phyloP scores from a whole-genome alignment of 1,140 invertebrate species.

The Penaeus indicus region DNA sequence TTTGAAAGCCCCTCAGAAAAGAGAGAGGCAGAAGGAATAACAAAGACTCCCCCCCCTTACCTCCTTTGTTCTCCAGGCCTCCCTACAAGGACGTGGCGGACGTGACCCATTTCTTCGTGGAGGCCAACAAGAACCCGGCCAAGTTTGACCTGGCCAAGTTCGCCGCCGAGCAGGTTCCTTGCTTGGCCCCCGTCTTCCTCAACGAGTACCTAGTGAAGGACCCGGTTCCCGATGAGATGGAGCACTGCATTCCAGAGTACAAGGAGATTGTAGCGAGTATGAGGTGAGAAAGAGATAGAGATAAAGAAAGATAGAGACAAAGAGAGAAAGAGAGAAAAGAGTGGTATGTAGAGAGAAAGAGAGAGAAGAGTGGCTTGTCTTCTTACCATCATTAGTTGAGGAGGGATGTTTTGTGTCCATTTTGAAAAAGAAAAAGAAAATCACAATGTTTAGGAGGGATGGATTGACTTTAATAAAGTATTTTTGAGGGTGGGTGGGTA shows the following conservation, averaged over 20 bases:
- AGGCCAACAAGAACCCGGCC: slow-evolving; percentile 72
- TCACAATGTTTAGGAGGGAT: too few species aligned
- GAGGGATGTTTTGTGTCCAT: too few species aligned
- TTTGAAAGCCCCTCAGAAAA: neutral
- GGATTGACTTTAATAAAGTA: too few species aligned
- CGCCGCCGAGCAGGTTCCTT: slow-evolving; percentile 72
- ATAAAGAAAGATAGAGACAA: too few species aligned
- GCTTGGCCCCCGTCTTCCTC: slow-evolving; percentile 75
- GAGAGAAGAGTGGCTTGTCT: too few species aligned
- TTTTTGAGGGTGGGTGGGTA: too few species aligned
- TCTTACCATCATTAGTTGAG: too few species aligned
- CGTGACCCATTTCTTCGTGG: slow-evolving; percentile 75
- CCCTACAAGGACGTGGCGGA: slow-evolving; percentile 67
- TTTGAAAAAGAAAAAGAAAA: too few species aligned
- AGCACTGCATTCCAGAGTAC: slow-evolving; percentile 46
- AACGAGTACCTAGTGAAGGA: slow-evolving; percentile 73
- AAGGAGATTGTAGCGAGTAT: slow-evolving; percentile 44
- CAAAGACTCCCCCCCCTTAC: slow-evolving; percentile 1
- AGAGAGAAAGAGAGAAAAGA: too few species aligned
- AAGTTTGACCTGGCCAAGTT: slow-evolving; percentile 73
- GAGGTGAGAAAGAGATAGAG: slow-evolving; percentile 21
- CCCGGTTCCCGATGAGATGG: slow-evolving; percentile 66
- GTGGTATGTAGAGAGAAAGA: too few species aligned
- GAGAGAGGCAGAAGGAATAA: neutral
- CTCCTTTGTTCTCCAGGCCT: slow-evolving; percentile 68